Base-by-base conservation (phyloP, 2,113 vertebrate genomes). In the Patagioenas fasciata region DNA sequence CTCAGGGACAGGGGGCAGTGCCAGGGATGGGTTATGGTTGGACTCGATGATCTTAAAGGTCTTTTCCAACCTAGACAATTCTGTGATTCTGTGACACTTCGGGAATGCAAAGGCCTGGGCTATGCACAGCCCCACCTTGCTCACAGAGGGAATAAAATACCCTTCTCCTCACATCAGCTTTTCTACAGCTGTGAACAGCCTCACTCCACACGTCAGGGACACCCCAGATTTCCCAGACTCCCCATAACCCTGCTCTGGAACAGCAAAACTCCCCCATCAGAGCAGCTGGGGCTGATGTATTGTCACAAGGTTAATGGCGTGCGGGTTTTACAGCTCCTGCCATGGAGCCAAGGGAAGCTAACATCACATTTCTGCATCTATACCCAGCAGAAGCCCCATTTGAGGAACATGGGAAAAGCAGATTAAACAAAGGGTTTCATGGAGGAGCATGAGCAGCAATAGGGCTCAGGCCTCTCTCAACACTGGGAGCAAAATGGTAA, bases 231-330 rank as follows among this genome's bases (percentile, higher is more conserved):
- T 24, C 16, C 18, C 57, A 44, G 51, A 5, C 5, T 15, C 11
- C 18, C 31, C 38, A 29, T 3, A 2, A 2, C 3, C 25, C 20
- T 42, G 26, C 31, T 34, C n/a, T 21, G 65, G 47, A 44, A 31
- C 58, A 83, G n/a, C 64, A 80, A 34, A 69, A 74, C 25, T 7
- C 15, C 21, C 26, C 66, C 38, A n/a, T 10, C 2, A 12, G 29
- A 64, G 34, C 32, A 54, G 56, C n/a, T 14, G 16, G 18, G 67
- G 64, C 21, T 36, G 31, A 71, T 5, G 13, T 10, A 5, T 2
- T 44, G 28, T 5, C 78, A 15, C 17, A 70, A 51, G 11, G 19
- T n/a, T 32, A 56, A 28, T 0, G 13, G 56, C 2, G 2, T 2
- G 1, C 20, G 31, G 48, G 3, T 6, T 48, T 50, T 26, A 29